phyloP scores from a whole-genome alignment of 1,140 invertebrate genomes.

The Bombus affinis region DNA sequence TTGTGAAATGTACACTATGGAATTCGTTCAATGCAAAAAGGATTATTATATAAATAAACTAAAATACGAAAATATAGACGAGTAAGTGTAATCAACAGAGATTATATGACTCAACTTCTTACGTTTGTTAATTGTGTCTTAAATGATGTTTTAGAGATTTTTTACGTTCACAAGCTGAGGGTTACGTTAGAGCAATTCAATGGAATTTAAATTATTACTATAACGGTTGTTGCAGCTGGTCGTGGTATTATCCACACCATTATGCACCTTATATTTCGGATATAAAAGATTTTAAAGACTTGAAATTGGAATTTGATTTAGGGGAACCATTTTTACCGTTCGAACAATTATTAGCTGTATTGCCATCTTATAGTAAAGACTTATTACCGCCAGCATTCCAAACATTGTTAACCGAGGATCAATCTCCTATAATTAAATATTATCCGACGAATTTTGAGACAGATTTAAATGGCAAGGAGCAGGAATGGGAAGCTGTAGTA shows the following conservation, averaged over 20 bases:
- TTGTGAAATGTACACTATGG: slow-evolving; percentile 84
- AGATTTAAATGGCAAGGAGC: slow-evolving; percentile 95
- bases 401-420: slow-evolving; percentile 90
- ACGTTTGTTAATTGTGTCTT: background rate
- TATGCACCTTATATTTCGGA: slow-evolving; percentile 98
- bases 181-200: slow-evolving; percentile 96
- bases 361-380: slow-evolving; percentile 92
- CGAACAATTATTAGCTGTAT: slow-evolving; percentile 95
- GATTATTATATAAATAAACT: slow-evolving; percentile 97
- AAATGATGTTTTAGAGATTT: slow-evolving; percentile 85
- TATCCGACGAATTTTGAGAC: slow-evolving; percentile 96
- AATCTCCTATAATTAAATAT: slow-evolving; percentile 93
- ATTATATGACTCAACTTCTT: background rate
- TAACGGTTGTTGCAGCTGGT: slow-evolving; percentile 97
- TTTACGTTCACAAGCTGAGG: slow-evolving; percentile 90
- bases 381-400: slow-evolving; percentile 93
- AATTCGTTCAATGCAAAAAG: slow-evolving; percentile 93
- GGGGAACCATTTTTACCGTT: slow-evolving; percentile 96
- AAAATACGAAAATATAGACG: slow-evolving; percentile 88
- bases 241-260: slow-evolving; percentile 98
- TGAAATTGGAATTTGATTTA: slow-evolving; percentile 90
- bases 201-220: slow-evolving; percentile 99
- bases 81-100: slow-evolving; percentile 80
- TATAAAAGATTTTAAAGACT: slow-evolving; percentile 90
- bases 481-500: slow-evolving; percentile 99